Evolutionary conservation across 2,888 invertebrate genomes (phyloP).

Genomic region (Villa cingulata): DNA sequence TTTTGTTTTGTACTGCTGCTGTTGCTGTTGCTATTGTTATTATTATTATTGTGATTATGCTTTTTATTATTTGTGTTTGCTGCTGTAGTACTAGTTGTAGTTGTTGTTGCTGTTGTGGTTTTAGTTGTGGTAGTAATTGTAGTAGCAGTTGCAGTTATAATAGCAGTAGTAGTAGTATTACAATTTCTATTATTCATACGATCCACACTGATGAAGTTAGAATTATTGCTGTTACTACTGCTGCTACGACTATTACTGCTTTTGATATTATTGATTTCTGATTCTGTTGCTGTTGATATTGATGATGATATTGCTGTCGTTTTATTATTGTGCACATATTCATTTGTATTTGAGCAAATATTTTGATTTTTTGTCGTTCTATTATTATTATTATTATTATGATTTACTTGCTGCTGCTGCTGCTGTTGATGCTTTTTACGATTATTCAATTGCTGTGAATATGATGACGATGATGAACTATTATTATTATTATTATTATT

Average conservation of each 20-base stretch:
- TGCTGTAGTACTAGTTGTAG: too few species aligned
- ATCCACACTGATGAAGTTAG: not conserved
- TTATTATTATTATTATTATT: not conserved
- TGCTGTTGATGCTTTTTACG: constrained; percentile 3
- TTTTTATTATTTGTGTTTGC: constrained; percentile 12
- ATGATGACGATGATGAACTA: not conserved
- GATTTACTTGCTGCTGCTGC: constrained; percentile 6
- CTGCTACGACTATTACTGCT: not conserved
- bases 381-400: constrained; percentile 11
- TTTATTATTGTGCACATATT: constrained; percentile 7
- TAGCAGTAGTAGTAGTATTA: constrained; percentile 10
- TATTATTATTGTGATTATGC: constrained; percentile 4
- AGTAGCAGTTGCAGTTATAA: constrained; percentile 15
- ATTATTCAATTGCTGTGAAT: not conserved
- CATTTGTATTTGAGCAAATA: constrained; percentile 14
- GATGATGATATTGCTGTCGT: constrained; percentile 6
- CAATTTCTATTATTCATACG: not conserved
- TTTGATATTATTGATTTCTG: too few species aligned
- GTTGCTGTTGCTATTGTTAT: not conserved
- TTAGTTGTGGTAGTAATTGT: constrained; percentile 9
- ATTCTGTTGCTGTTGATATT: constrained; percentile 3
- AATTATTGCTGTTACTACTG: constrained; percentile 10
- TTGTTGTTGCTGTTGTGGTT: too few species aligned
- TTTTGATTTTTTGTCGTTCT: constrained; percentile 11
- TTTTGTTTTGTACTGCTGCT: not conserved